phyloP scores from a whole-genome alignment of 1,140 invertebrate genomes.

The Muscidifurax raptorellus region DNA sequence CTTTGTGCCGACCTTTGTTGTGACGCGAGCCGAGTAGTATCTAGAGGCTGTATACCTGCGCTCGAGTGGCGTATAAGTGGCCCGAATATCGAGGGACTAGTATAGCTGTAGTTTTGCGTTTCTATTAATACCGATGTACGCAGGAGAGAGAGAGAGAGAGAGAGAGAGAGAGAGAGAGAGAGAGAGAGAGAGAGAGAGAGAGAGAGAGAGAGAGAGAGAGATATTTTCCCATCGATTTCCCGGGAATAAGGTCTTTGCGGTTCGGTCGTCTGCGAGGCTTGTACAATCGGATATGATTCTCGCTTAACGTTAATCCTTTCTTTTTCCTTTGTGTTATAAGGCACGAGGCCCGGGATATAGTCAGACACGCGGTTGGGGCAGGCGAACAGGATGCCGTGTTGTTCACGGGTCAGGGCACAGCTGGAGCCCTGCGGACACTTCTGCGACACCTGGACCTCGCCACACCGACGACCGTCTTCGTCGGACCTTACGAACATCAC shows the following conservation, averaged over 20 bases:
- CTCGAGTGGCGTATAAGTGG: not conserved
- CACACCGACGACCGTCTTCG: conserved; percentile 82
- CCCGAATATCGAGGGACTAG: not conserved
- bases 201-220: too few species aligned
- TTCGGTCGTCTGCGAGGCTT: too few species aligned
- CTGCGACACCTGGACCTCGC: conserved; percentile 77
- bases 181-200: not conserved
- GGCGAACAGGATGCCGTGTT: conserved; percentile 89
- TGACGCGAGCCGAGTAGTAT: not conserved
- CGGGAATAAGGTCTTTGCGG: not conserved
- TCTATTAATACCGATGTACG: not conserved
- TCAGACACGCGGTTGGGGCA: conserved; percentile 87
- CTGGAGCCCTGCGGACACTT: conserved; percentile 84
- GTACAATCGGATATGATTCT: not conserved
- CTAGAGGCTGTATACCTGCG: not conserved
- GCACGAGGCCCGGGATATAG: conserved; percentile 88
- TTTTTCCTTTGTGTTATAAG: conserved; percentile 72
- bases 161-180: not conserved
- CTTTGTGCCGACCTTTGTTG: not conserved
- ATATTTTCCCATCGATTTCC: not conserved
- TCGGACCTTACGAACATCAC: conserved; percentile 91
- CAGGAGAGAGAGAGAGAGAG: too few species aligned
- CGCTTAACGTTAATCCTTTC: not conserved
- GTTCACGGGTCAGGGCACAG: conserved; percentile 85
- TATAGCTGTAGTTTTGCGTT: not conserved